Base-by-base conservation (phyloP, 2,888 invertebrate species). In the Yponomeuta plumbellus region DNA sequence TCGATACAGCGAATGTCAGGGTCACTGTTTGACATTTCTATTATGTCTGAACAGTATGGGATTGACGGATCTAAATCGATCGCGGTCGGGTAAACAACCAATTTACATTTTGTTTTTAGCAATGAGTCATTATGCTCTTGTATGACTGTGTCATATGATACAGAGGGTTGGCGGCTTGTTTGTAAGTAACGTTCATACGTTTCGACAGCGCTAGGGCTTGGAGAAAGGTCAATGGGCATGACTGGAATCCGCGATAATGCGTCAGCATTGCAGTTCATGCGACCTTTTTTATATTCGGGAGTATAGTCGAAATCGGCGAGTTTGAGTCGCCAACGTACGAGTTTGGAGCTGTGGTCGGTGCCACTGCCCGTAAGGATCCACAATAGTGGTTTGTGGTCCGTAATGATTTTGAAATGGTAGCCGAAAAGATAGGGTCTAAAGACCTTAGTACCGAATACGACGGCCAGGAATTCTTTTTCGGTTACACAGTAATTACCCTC, bases 391-490 rank as follows among this genome's bases (percentile, higher is more conserved):
- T 21, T 22, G 23, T 61, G 61, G 23, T 10, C 61, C 6, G 61
- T 61, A 1, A 61, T 22, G 17, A 61, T 61, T 61, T 61, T 61
- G 23, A 61, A 61, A 5, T 61, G 22, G 10, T 21, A 17, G 17
- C 61, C 61, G 26, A 20, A 61, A 11, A 61, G 26, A 21, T 61
- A 61, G 22, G 26, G 61, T 11, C 61, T 61, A 23, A 61, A 61
- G 61, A 44, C 44, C 13, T 44, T 44, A 2, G 44, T 44, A 13
- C 44, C 23, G 23, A 70, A 75, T 0, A 72, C 68, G 4, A 73
- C 72, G 0, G 73, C 73, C 40, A 74, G 58, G 10, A 73, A 57
- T 66, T 76, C 75, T 0, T 70, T 68, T 68, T 75, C 73, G 6
- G 70, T 75, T 0, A 62, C 73, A 0, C 70, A 71, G 26, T 65